A percentile compares a stretch with the other conserved stretches of the same genome.
These are phyloP conservation scores for Choloepus didactylus DNA, from an alignment of 2,797 vertebrate genomes.

Conservation along the genomic window DNA sequence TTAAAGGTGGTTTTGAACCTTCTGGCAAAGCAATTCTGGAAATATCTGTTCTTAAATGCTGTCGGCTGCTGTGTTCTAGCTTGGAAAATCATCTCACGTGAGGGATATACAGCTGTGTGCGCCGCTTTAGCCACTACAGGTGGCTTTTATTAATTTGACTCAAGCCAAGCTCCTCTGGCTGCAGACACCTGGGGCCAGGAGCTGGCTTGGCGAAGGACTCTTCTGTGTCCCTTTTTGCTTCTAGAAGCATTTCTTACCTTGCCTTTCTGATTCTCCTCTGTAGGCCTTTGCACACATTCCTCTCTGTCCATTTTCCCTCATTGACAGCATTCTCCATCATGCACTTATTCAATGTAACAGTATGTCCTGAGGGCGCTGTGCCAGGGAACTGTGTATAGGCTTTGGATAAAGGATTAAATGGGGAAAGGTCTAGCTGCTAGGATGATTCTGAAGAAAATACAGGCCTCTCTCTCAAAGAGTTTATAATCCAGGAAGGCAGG, in stretches of 20 bases:
- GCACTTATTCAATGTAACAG: background rate
- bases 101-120: fast-evolving
- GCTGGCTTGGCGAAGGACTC: fast-evolving
- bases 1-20: conserved; percentile 1
- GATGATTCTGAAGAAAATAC: background rate
- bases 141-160: background rate
- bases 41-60: background rate
- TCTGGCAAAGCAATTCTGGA: background rate
- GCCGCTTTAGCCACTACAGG: background rate
- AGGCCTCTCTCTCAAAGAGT: background rate
- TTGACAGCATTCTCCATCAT: fast-evolving
- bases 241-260: background rate
- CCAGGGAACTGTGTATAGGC: background rate
- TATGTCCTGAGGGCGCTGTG: background rate
- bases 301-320: no score
- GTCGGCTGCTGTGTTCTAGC: background rate
- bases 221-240: no score
- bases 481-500: background rate
- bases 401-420: background rate
- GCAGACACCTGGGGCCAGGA: background rate
- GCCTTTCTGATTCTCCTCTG: background rate
- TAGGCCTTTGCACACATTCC: fast-evolving
- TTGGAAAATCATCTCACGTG: background rate
- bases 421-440: background rate
- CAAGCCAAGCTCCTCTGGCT: background rate